Conservation (phyloP, 2,113 vertebrate species). For the Labeo rohita region DNA sequence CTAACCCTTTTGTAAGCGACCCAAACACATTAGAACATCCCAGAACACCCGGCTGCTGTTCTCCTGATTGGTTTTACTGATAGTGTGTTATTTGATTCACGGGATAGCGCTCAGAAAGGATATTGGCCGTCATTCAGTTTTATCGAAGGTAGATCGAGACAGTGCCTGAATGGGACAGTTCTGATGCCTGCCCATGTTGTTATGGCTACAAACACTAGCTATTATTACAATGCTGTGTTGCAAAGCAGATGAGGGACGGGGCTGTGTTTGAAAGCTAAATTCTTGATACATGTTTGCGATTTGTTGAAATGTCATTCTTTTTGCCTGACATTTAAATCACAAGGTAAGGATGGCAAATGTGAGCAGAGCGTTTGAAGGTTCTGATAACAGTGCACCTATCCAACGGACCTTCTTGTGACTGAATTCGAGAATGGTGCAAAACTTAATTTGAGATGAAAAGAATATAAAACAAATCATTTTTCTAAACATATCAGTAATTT, state of each 20-base stretch:
- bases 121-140: slow-evolving; percentile 32
- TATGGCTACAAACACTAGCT: slow-evolving; percentile 29
- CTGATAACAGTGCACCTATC: slow-evolving; percentile 12
- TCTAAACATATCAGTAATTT: background rate
- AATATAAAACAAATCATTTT: background rate
- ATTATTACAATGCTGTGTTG: background rate
- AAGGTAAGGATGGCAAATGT: background rate
- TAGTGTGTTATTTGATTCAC: slow-evolving; percentile 41
- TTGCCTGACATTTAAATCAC: slow-evolving; percentile 26
- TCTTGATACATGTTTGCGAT: background rate
- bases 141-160: background rate
- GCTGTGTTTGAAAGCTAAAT: background rate
- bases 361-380: background rate
- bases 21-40: background rate
- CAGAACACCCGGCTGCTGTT: background rate
- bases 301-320: slow-evolving; percentile 40
- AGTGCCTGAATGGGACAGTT: background rate
- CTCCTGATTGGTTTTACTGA: background rate
- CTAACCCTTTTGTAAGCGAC: background rate
- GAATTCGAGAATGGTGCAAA: background rate
- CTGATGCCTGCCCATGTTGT: background rate
- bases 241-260: background rate
- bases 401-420: background rate
- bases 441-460: background rate
- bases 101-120: slow-evolving; percentile 29